Conservation (phyloP, 2,113 vertebrate genomes). For the Nanorana parkeri region DNA sequence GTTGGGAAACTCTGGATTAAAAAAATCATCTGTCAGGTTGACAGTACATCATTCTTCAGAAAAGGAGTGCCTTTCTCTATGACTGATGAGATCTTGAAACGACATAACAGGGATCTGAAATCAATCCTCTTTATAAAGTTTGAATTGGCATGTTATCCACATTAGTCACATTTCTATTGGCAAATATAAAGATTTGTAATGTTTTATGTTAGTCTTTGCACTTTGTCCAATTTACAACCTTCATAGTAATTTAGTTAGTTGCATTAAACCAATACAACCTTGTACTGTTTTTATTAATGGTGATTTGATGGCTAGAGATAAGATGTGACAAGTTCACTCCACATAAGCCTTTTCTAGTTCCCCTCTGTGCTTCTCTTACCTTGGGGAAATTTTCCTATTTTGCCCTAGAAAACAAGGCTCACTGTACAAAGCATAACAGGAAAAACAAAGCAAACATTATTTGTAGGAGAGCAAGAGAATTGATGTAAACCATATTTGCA, state of each 20-base stretch:
- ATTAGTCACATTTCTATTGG: neutral
- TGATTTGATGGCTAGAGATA: constrained; percentile 23
- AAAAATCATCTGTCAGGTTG: neutral
- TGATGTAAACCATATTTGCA: too few species aligned
- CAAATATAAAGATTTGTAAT: neutral
- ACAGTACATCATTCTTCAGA: neutral
- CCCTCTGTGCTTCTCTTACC: neutral
- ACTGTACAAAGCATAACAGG: neutral
- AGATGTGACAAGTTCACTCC: constrained; percentile 29
- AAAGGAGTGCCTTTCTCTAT: neutral
- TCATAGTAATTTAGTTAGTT: neutral
- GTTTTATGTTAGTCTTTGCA: constrained; percentile 12
- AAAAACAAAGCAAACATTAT: neutral
- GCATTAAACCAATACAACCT: constrained; percentile 32
- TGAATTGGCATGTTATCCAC: neutral
- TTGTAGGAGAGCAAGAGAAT: neutral
- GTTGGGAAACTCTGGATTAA: too few species aligned
- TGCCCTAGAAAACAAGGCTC: constrained; percentile 11
- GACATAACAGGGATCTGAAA: neutral
- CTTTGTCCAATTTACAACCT: constrained; percentile 23
- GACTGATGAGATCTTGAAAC: neutral
- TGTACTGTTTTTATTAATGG: constrained; percentile 29
- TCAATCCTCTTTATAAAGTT: neutral
- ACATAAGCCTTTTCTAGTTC: constrained; percentile 11
- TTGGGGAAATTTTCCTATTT: neutral